These are phyloP conservation scores for Phylloscopus collybita DNA, from an alignment of 2,797 vertebrate species.

Conservation along the genomic window DNA sequence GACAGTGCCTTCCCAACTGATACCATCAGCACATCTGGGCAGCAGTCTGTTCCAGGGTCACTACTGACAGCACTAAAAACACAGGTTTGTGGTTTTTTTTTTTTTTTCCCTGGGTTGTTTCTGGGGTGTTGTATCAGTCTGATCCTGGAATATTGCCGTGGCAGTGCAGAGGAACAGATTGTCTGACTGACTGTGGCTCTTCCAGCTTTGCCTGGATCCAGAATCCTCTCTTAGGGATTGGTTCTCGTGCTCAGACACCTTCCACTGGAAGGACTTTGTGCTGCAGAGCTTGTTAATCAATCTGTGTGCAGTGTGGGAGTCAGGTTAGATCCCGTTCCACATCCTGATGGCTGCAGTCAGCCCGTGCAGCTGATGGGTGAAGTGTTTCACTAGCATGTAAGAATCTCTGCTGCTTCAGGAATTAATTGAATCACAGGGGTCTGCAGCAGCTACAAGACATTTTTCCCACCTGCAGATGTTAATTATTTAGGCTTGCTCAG, in stretches of 20 bases:
- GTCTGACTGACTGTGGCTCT: background rate
- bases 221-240: background rate
- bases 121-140: background rate
- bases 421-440: background rate
- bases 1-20: background rate
- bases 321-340: background rate
- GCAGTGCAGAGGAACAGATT: background rate
- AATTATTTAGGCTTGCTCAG: background rate
- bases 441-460: no score
- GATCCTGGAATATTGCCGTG: background rate
- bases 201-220: background rate
- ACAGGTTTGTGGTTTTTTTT: no score
- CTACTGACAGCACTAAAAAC: background rate
- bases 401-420: background rate
- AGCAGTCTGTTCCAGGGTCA: background rate
- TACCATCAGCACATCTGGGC: accelerated
- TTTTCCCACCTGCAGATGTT: background rate
- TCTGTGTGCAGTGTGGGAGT: background rate
- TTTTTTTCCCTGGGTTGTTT: background rate
- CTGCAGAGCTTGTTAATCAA: no score
- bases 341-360: background rate
- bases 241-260: background rate
- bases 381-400: background rate
- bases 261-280: background rate
- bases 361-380: background rate